A percentile compares a stretch with the other conserved stretches of the same genome.
Conservation (phyloP, 2,113 vertebrate genomes). For the Arizona elegans region DNA sequence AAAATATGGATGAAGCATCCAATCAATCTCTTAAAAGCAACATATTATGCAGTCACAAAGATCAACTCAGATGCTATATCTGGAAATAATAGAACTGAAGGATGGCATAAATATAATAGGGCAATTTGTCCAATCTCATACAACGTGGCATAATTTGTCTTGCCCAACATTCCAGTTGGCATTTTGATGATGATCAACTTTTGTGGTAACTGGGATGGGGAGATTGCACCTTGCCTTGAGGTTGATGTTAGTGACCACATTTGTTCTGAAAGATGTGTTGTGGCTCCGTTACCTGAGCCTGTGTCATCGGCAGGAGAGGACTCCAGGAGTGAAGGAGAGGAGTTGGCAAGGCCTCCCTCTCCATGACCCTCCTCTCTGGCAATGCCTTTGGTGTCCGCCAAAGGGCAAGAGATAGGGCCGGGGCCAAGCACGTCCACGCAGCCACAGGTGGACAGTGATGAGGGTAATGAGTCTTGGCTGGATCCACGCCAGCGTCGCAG, state of each 20-base stretch:
- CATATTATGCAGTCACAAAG: constrained; percentile 1
- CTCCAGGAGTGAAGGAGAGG: no score
- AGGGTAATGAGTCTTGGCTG: no score
- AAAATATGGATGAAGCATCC: constrained; percentile 33
- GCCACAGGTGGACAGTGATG: no score
- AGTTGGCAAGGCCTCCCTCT: no score
- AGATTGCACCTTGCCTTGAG: not conserved
- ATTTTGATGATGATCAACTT: not conserved
- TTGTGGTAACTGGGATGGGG: not conserved
- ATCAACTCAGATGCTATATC: not conserved
- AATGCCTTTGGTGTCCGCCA: no score
- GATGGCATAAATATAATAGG: not conserved
- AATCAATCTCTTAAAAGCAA: constrained; percentile 34
- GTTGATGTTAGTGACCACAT: not conserved
- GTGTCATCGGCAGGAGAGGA: no score
- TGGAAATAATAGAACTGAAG: not conserved
- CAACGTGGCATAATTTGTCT: not conserved
- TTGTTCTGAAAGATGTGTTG: not conserved
- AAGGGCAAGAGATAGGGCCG: no score
- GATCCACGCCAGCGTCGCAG: no score
- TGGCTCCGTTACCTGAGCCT: no score
- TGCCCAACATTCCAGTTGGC: not conserved
- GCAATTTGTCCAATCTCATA: not conserved
- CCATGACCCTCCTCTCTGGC: no score
- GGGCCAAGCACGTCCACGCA: no score